A percentile compares a stretch with the other conserved stretches of the same genome.
Evolutionary conservation across 1,140 invertebrate species (phyloP).

Genomic region (Rhagoletis pomonella): DNA sequence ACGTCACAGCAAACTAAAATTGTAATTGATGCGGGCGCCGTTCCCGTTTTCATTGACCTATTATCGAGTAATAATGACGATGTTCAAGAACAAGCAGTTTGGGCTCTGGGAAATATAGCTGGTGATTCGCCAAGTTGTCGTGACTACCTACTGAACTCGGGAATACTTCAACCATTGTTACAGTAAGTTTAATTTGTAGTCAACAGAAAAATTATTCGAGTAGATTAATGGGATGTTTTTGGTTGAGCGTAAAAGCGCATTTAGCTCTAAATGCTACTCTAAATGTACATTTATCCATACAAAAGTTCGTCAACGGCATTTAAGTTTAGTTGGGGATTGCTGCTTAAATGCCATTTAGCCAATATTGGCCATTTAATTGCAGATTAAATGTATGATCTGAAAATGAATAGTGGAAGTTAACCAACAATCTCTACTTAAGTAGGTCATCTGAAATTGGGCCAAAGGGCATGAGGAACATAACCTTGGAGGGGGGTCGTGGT

Average conservation of each 20-base stretch:
- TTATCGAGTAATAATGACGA: slow-evolving; percentile 90
- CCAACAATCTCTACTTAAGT: too few relatives aligned
- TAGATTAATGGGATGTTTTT: neutral
- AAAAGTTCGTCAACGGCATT: too few relatives aligned
- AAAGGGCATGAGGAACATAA: too few relatives aligned
- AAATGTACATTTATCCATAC: too few relatives aligned
- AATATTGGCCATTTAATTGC: too few relatives aligned
- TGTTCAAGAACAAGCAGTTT: slow-evolving; percentile 97
- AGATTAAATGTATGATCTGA: too few relatives aligned
- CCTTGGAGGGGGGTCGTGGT: too few relatives aligned
- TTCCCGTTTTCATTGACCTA: slow-evolving; percentile 92
- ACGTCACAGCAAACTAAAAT: slow-evolving; percentile 94
- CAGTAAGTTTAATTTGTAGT: slow-evolving; percentile 79
- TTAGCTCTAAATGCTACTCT: too few relatives aligned
- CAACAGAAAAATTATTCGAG: neutral
- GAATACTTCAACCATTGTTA: slow-evolving; percentile 90
- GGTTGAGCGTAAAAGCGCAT: neutral
- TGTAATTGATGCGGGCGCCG: slow-evolving; percentile 95
- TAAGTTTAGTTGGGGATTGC: too few relatives aligned
- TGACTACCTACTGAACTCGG: slow-evolving; percentile 91
- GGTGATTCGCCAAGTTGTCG: slow-evolving; percentile 95
- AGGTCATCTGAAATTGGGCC: too few relatives aligned
- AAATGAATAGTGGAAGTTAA: too few relatives aligned
- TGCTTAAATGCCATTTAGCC: too few relatives aligned
- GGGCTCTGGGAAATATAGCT: slow-evolving; percentile 95